Percentiles rank a stretch among this genome's conserved stretches.
phyloP scores from a whole-genome alignment of 2,888 invertebrate species.

The Laspeyria flexula region DNA sequence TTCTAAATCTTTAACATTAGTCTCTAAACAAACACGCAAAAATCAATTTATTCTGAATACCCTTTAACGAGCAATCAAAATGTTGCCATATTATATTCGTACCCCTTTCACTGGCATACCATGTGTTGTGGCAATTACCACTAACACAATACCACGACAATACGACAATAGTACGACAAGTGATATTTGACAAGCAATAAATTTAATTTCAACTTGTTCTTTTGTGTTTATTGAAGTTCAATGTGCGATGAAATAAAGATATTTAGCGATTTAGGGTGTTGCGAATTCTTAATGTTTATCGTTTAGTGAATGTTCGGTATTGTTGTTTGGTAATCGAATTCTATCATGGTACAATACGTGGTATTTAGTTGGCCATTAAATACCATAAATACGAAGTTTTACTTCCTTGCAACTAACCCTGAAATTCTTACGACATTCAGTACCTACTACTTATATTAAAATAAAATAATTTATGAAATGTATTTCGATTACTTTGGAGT shows the following conservation, averaged over 20 bases:
- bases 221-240: conserved; percentile 73
- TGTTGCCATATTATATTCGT: conserved; percentile 52
- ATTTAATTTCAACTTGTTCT: conserved; percentile 70
- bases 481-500: too few species aligned
- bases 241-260: conserved; percentile 73
- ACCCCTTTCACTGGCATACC: conserved; percentile 73
- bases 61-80: conserved; percentile 58
- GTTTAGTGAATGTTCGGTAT: conserved; percentile 8
- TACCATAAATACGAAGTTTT: too few species aligned
- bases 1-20: too few species aligned
- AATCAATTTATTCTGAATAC: conserved; percentile 50
- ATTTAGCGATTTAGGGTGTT: conserved; percentile 58
- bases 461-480: too few species aligned
- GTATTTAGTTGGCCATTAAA: not conserved
- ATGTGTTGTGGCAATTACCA: conserved; percentile 81
- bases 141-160: conserved; percentile 61
- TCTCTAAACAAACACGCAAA: not conserved
- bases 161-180: conserved; percentile 66
- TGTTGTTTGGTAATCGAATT: conserved; percentile 2
- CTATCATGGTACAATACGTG: not conserved
- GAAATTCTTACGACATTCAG: too few species aligned
- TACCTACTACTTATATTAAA: too few species aligned
- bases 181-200: conserved; percentile 82
- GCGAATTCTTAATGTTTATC: conserved; percentile 31
- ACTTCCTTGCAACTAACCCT: too few species aligned